Evolutionary conservation across 2,888 invertebrate species (phyloP).

Genomic region (Lutraria lutraria): DNA sequence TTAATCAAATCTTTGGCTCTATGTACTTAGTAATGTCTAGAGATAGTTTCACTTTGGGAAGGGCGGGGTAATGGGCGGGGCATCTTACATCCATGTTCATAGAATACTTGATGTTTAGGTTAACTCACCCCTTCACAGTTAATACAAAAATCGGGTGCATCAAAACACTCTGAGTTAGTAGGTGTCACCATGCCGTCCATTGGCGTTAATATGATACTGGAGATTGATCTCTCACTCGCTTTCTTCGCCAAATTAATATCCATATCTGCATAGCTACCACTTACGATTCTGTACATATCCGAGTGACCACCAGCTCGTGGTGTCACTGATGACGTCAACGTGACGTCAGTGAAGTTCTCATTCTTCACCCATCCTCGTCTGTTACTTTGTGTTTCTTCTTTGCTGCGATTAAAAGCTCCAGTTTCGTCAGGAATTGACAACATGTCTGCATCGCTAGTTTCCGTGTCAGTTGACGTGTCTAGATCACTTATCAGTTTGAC

Average conservation of each 20-base stretch:
- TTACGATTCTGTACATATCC: conserved; percentile 74
- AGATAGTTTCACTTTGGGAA: too few relatives aligned
- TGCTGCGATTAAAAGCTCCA: conserved; percentile 51
- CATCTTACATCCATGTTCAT: conserved; percentile 22
- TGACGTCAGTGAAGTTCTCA: conserved; percentile 71
- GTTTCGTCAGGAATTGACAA: conserved; percentile 81
- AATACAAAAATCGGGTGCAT: conserved; percentile 68
- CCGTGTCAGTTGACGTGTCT: conserved; percentile 72
- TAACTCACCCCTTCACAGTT: conserved; percentile 76
- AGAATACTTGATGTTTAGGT: conserved; percentile 10
- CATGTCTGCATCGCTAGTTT: conserved; percentile 76
- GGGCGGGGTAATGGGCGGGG: not conserved
- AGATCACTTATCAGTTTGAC: conserved; percentile 66
- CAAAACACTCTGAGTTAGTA: conserved; percentile 73
- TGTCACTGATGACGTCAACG: conserved; percentile 62
- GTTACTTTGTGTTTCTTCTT: conserved; percentile 28
- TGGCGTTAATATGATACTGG: conserved; percentile 79
- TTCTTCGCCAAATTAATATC: conserved; percentile 78
- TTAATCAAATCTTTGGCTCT: too few relatives aligned
- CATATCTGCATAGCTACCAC: conserved; percentile 70
- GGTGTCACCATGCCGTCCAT: conserved; percentile 69
- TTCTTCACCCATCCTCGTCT: conserved; percentile 72
- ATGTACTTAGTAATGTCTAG: too few relatives aligned
- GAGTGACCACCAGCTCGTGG: conserved; percentile 55
- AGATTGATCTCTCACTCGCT: conserved; percentile 81